These are phyloP conservation scores for Drosophila novamexicana DNA, from an alignment of 1,140 invertebrate genomes.

Conservation along the genomic window DNA sequence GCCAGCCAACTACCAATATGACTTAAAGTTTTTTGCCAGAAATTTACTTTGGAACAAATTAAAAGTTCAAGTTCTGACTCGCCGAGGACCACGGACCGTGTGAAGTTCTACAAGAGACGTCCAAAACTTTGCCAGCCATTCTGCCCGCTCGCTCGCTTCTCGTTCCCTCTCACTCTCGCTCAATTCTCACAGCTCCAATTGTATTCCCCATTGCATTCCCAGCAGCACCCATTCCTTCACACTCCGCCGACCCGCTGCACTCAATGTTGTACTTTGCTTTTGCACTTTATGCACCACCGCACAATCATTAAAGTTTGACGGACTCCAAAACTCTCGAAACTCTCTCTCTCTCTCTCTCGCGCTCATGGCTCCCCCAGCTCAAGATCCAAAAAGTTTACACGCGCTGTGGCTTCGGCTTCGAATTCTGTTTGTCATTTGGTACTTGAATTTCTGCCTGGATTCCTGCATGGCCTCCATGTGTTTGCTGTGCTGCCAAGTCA, in stretches of 20 bases:
- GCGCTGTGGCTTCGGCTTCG: slow-evolving; percentile 31
- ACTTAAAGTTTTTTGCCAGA: slow-evolving; percentile 60
- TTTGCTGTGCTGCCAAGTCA: slow-evolving; percentile 33
- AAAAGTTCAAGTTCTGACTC: slow-evolving; percentile 68
- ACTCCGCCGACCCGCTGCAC: slow-evolving; percentile 13
- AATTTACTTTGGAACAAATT: slow-evolving; percentile 77
- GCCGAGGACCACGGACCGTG: slow-evolving; percentile 59
- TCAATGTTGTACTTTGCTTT: slow-evolving; percentile 73
- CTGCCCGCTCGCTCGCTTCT: slow-evolving; percentile 3
- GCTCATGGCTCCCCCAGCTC: not conserved
- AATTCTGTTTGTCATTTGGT: slow-evolving; percentile 61
- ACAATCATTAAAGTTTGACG: slow-evolving; percentile 75
- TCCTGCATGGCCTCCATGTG: slow-evolving; percentile 26
- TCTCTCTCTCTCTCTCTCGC: slow-evolving; percentile 21
- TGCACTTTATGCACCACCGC: slow-evolving; percentile 73
- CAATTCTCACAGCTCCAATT: slow-evolving; percentile 34
- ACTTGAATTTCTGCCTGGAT: slow-evolving; percentile 12
- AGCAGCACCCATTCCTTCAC: not conserved
- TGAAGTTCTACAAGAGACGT: slow-evolving; percentile 70
- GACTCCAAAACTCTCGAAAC: slow-evolving; percentile 43
- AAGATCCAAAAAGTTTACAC: slow-evolving; percentile 57
- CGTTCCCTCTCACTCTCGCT: slow-evolving; percentile 1
- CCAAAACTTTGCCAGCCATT: slow-evolving; percentile 47
- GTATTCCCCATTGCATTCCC: slow-evolving; percentile 12
- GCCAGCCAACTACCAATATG: slow-evolving; percentile 53